A percentile compares a stretch with the other conserved stretches of the same genome.
Conservation (phyloP, 2,797 vertebrate genomes). For the Serranus cabrilla region DNA sequence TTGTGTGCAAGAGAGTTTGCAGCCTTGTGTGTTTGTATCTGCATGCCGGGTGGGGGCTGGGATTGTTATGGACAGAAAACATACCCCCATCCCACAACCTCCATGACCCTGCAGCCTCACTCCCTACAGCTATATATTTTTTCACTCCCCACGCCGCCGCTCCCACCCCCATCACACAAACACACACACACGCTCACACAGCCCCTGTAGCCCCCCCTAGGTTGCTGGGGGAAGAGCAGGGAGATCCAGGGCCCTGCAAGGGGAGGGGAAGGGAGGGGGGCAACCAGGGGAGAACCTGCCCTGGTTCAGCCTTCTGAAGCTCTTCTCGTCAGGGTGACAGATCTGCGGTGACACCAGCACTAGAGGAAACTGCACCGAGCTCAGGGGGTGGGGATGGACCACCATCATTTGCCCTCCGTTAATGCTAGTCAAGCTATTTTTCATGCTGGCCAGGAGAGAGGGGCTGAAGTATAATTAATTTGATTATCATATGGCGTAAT, state of each 20-base stretch:
- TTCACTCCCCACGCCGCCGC: slow-evolving; percentile 39
- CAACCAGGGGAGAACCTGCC: slow-evolving; percentile 86
- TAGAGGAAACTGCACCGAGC: slow-evolving; percentile 83
- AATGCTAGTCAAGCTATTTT: slow-evolving; percentile 87
- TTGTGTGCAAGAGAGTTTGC: slow-evolving; percentile 31
- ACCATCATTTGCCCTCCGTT: slow-evolving; percentile 86
- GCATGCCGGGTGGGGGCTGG: slow-evolving; percentile 64
- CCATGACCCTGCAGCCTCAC: slow-evolving; percentile 78
- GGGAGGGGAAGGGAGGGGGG: slow-evolving; percentile 21
- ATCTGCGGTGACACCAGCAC: slow-evolving; percentile 87
- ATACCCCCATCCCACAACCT: slow-evolving; percentile 80
- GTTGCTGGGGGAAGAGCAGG: slow-evolving; percentile 75
- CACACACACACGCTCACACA: slow-evolving; percentile 38
- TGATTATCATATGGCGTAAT: slow-evolving; percentile 89
- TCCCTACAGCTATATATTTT: slow-evolving; percentile 80
- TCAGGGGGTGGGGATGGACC: slow-evolving; percentile 80
- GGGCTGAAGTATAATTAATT: slow-evolving; percentile 89
- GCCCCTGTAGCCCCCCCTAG: slow-evolving; percentile 65
- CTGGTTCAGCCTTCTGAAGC: slow-evolving; percentile 85
- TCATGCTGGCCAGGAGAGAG: slow-evolving; percentile 81
- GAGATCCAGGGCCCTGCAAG: slow-evolving; percentile 77
- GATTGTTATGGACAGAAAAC: slow-evolving; percentile 80
- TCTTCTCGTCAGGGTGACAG: slow-evolving; percentile 88
- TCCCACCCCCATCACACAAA: slow-evolving; percentile 55
- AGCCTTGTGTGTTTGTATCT: slow-evolving; percentile 45